Evolutionary conservation across 2,797 vertebrate species (phyloP), one percentile per base, ranked within the genome.

Genomic region (Cyclura pinguis): DNA sequence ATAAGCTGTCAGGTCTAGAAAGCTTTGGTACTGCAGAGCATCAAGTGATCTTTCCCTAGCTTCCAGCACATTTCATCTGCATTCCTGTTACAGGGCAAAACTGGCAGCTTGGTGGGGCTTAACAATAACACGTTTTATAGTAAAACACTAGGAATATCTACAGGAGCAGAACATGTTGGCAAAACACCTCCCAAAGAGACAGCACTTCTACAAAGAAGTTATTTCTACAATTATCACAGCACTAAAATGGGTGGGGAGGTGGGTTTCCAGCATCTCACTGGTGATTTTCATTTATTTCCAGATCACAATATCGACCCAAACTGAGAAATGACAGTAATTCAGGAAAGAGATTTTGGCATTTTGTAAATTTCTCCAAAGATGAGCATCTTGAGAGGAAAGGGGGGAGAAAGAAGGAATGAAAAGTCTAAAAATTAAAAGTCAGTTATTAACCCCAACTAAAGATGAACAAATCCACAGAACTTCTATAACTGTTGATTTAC

Each of bases 211-310:
- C 86, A 93, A 97, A 96, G 93, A 95, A 91, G 32, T 69, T 32
- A 32, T 69, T 29, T 12, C 29, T 29, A 29, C 24, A 87, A 83
- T 91, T 93, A 94, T 90, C 90, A 96, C 96, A 97, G 95, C 20
- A 96, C 97, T 97, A 96, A 95, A 94, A 89, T 94, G 89, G 64
- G 92, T 14, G 59, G 7, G 42, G 76, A 18, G 59, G 1, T 20
- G 59, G 18, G 16, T 4, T 67, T 47, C n/a, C 16, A 93, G 95
- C 32, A 91, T 91, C 93, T 96, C 93, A 96, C 96, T 97, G 96
- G 83, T 85, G 95, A 86, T 89, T 94, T 94, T 96, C 94, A 97
- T 97, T 97, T 96, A 96, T 95, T 94, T 96, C 89, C 96, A 96
- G 96, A 96, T 97, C 96, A 96, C 97, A 95, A 94, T 94, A 92